Base-by-base conservation (phyloP, 2,113 vertebrate genomes). In the Illadopsis cleaveri region DNA sequence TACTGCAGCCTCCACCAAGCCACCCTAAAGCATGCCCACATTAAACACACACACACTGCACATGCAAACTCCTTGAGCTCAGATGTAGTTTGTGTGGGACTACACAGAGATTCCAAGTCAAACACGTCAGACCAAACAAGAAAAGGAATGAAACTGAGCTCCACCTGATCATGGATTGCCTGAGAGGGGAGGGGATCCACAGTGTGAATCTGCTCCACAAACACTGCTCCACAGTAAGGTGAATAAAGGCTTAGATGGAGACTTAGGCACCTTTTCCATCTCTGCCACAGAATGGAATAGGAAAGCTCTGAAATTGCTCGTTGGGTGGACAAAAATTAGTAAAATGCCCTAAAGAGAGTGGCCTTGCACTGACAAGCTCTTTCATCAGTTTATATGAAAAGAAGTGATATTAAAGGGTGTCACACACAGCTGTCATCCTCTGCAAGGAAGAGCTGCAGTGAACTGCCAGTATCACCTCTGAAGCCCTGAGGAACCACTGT, bases 121-220 rank as follows among this genome's bases (percentile, higher is more conserved):
- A 56, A 68, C 4, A 44, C 0, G 1, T 11, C 0, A 3, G 23
- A 75, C 5, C 3, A 2, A 75, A 35, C 15, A 31, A 84, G 57
- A 53, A 77, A 61, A 65, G 9, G 25, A 51, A 44, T 6, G 28
- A 54, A 84, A 62, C 11, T 22, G 56, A 76, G 23, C 54, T 82
- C 48, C 38, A 42, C 10, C 12, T 70, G 56, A 37, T 28, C 38
- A 30, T 0, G 1, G 56, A 47, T 12, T 35, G 47, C 64, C 47
- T 82, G 50, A 16, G 5, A 44, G 33, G 19, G 22, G 21, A 68
- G 12, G 45, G 6, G 12, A 65, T 60, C 30, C 56, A 53, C 45
- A 47, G 25, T 15, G 8, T 18, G 27, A 47, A 10, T 57, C 38
- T 85, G 70, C 45, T 62, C 50, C 50, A 60, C 27, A 61, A 38